These are phyloP conservation scores for Corbicula japonica DNA, from an alignment of 2,888 invertebrate genomes.

Conservation along the genomic window DNA sequence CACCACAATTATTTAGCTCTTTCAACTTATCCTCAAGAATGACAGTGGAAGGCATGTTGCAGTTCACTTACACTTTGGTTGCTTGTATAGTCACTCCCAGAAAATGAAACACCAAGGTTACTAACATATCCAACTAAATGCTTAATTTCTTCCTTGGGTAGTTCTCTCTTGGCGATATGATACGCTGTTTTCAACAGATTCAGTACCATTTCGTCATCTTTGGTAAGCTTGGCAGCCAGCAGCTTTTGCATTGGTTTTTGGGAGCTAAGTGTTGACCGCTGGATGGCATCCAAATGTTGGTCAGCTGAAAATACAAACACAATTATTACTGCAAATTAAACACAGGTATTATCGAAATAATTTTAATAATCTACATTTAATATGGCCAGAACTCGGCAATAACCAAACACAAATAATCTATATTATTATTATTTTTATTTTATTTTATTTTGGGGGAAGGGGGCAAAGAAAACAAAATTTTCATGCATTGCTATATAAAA, in stretches of 20 bases:
- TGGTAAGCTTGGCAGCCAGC: background rate
- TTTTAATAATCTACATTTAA: too few species aligned
- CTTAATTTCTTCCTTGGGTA: constrained; percentile 33
- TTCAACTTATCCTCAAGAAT: background rate
- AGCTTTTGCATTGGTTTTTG: constrained; percentile 1
- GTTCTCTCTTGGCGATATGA: constrained; percentile 17
- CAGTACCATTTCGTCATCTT: constrained; percentile 5
- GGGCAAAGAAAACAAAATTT: too few species aligned
- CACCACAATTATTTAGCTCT: background rate
- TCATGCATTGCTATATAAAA: too few species aligned
- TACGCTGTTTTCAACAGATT: constrained; percentile 6
- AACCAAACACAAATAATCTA: too few species aligned
- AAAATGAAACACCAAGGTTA: constrained; percentile 1
- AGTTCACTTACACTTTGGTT: constrained; percentile 24
- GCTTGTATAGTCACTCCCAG: background rate
- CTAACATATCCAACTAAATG: constrained; percentile 22
- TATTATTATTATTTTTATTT: too few species aligned
- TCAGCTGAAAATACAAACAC: too few species aligned
- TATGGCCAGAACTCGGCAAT: too few species aligned
- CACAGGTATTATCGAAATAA: too few species aligned
- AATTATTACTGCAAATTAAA: too few species aligned
- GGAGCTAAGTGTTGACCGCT: background rate
- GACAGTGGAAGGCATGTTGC: constrained; percentile 29
- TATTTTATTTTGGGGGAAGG: too few species aligned
- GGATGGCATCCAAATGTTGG: constrained; percentile 1